Conservation (phyloP, 1,140 invertebrate species). For the Drosophila jambulina region DNA sequence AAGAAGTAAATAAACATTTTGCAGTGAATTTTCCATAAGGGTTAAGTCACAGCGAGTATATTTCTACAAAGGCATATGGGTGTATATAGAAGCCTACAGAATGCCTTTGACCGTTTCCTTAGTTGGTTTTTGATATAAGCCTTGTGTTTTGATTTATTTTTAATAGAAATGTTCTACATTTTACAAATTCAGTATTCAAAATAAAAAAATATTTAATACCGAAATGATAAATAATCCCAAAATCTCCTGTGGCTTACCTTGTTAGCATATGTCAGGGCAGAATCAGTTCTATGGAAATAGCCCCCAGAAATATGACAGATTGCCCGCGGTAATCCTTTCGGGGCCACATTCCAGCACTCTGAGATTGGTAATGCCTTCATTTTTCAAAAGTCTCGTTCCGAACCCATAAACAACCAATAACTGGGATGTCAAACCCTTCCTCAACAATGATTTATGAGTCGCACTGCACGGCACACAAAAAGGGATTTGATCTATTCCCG, state of each 20-base stretch:
- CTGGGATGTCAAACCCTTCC: slow-evolving; percentile 38
- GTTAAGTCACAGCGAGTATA: not conserved
- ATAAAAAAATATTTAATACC: not conserved
- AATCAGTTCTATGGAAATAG: not conserved
- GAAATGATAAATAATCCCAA: not conserved
- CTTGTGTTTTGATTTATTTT: not conserved
- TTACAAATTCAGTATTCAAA: not conserved
- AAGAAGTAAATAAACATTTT: not conserved
- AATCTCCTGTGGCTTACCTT: slow-evolving; percentile 15
- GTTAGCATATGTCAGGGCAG: slow-evolving; percentile 15
- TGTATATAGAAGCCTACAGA: too few species aligned
- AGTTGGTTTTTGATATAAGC: not conserved
- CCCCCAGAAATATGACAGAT: slow-evolving; percentile 31
- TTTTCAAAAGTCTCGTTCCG: slow-evolving; percentile 15
- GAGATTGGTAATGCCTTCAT: slow-evolving; percentile 25
- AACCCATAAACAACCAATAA: slow-evolving; percentile 39
- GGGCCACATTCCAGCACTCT: slow-evolving; percentile 8
- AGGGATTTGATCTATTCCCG: slow-evolving; percentile 33
- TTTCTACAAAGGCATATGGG: too few species aligned
- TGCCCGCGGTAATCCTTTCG: slow-evolving; percentile 41
- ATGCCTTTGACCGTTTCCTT: not conserved
- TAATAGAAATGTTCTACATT: not conserved
- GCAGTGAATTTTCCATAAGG: not conserved
- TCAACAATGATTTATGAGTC: slow-evolving; percentile 34
- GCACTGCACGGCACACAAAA: not conserved